phyloP scores from a whole-genome alignment of 2,888 invertebrate species.

The Nymphalis urticae region DNA sequence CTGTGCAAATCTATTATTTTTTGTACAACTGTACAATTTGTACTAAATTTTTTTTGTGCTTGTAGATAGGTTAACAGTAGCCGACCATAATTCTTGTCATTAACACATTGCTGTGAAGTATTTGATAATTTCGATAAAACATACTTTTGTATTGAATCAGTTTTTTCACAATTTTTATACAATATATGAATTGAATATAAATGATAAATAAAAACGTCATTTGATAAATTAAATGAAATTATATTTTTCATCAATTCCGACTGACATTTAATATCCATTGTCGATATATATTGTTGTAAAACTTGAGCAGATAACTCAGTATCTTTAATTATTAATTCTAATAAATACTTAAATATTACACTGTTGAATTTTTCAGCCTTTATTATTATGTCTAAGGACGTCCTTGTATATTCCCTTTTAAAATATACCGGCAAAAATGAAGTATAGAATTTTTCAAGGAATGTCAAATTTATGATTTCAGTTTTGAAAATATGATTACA shows the following conservation, averaged over 20 bases:
- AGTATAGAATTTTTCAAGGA: slow-evolving; percentile 46
- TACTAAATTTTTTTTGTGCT: slow-evolving; percentile 41
- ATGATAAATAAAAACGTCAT: slow-evolving; percentile 52
- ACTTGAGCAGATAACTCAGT: slow-evolving; percentile 48
- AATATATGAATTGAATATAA: slow-evolving; percentile 52
- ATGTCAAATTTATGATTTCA: slow-evolving; percentile 27
- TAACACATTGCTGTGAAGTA: slow-evolving; percentile 42
- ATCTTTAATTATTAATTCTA: slow-evolving; percentile 52
- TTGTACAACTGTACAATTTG: slow-evolving; percentile 42
- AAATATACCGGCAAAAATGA: slow-evolving; percentile 52
- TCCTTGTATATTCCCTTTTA: slow-evolving; percentile 49
- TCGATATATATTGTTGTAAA: slow-evolving; percentile 53
- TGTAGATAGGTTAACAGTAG: slow-evolving; percentile 57
- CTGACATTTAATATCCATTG: slow-evolving; percentile 42
- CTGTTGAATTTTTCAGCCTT: slow-evolving; percentile 47
- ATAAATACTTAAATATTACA: slow-evolving; percentile 45
- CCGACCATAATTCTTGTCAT: slow-evolving; percentile 58
- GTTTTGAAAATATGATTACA: slow-evolving; percentile 49
- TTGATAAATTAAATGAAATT: slow-evolving; percentile 44
- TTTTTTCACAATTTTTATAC: slow-evolving; percentile 57
- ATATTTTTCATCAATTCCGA: slow-evolving; percentile 47
- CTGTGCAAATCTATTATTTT: slow-evolving; percentile 53
- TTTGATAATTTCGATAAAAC: slow-evolving; percentile 47
- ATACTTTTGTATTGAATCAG: slow-evolving; percentile 49
- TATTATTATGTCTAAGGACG: slow-evolving; percentile 54